A percentile compares a stretch with the other conserved stretches of the same genome.
These are phyloP conservation scores for Drosophila setosimentum DNA, from an alignment of 2,888 invertebrate species.

Conservation along the genomic window DNA sequence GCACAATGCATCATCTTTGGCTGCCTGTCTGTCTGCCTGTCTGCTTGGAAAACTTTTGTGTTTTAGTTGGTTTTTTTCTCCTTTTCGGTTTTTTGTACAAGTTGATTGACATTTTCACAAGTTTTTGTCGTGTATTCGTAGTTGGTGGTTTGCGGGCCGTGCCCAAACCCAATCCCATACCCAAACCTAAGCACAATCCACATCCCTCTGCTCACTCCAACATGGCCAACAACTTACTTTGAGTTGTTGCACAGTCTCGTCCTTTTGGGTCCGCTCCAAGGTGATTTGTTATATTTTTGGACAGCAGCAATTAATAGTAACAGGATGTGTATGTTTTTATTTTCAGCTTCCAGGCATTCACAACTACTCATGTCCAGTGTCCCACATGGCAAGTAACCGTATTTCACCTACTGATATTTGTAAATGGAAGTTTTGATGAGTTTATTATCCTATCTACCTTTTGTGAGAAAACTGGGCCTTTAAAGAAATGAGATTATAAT, in stretches of 20 bases:
- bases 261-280: slow-evolving; percentile 75
- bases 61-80: slow-evolving; percentile 36
- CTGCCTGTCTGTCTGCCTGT: slow-evolving; percentile 51
- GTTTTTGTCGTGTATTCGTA: slow-evolving; percentile 70
- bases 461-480: slow-evolving; percentile 1
- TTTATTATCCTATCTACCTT: slow-evolving; percentile 30
- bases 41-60: slow-evolving; percentile 72
- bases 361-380: slow-evolving; percentile 29
- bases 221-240: slow-evolving; percentile 36
- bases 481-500: background rate
- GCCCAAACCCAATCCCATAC: slow-evolving; percentile 36
- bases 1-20: slow-evolving; percentile 80
- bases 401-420: slow-evolving; percentile 8
- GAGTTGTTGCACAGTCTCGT: slow-evolving; percentile 56
- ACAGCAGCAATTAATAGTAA: slow-evolving; percentile 83
- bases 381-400: slow-evolving; percentile 43
- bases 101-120: slow-evolving; percentile 83
- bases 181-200: slow-evolving; percentile 23
- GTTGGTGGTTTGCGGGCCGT: slow-evolving; percentile 51
- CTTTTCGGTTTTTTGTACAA: slow-evolving; percentile 55
- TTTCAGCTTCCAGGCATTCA: slow-evolving; percentile 38
- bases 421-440: background rate
- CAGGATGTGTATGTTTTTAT: slow-evolving; percentile 74
- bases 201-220: slow-evolving; percentile 18
- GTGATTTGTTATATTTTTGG: slow-evolving; percentile 83